These are phyloP conservation scores for Trogon melanurus DNA, from an alignment of 2,113 vertebrate species.

Conservation along the genomic window DNA sequence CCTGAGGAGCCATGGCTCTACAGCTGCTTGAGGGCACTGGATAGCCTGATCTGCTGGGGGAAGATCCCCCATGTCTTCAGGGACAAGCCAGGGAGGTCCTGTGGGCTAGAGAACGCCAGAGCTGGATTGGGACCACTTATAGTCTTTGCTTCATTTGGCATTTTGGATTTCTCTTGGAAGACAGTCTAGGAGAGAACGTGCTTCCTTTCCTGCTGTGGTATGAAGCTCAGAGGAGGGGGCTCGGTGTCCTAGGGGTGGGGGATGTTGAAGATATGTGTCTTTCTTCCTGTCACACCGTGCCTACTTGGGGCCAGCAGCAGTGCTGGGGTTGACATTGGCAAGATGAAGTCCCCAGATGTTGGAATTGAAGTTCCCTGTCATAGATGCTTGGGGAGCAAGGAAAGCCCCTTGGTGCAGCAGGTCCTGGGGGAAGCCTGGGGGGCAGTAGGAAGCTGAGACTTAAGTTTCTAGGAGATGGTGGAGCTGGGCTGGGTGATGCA, in stretches of 20 bases:
- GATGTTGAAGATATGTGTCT: neutral
- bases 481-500: neutral
- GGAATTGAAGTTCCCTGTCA: neutral
- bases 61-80: neutral
- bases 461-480: neutral
- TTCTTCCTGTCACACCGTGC: rapidly evolving
- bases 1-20: rapidly evolving
- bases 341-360: neutral
- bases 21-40: neutral
- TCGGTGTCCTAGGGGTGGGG: neutral
- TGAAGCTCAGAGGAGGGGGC: neutral
- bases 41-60: neutral
- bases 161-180: neutral
- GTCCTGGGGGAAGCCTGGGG: neutral
- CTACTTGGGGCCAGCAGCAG: neutral
- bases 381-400: neutral
- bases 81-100: neutral
- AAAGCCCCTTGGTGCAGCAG: neutral
- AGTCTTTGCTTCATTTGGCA: neutral
- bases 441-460: neutral
- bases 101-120: neutral
- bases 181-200: neutral
- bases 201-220: neutral
- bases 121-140: neutral
- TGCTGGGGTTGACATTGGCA: neutral